These are phyloP conservation scores for Hippolais icterina DNA, from an alignment of 2,113 vertebrate genomes.

Conservation along the genomic window DNA sequence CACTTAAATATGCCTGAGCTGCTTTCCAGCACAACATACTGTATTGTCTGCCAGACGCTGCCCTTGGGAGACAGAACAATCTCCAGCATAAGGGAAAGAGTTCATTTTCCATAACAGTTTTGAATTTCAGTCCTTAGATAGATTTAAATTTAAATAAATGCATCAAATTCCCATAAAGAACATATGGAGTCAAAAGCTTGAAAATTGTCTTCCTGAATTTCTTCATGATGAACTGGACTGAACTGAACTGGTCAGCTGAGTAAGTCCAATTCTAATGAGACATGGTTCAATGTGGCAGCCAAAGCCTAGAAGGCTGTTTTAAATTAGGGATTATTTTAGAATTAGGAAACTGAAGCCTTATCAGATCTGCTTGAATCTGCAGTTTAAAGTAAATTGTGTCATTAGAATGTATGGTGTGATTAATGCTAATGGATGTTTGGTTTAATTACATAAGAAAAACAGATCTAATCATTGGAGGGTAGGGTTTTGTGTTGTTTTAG, in stretches of 20 bases:
- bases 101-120: neutral
- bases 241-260: neutral
- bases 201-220: neutral
- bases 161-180: neutral
- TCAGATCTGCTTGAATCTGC: conserved; percentile 5
- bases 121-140: neutral
- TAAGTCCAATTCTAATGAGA: neutral
- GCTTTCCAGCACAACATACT: neutral
- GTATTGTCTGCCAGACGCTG: neutral
- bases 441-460: conserved; percentile 43
- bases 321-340: neutral
- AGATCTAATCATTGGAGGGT: neutral
- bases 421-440: neutral
- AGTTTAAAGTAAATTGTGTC: conserved; percentile 40
- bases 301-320: neutral
- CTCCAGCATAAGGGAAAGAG: neutral
- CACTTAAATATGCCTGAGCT: neutral
- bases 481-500: neutral
- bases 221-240: neutral
- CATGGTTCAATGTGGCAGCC: neutral
- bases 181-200: neutral
- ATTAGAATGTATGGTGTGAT: neutral
- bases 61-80: neutral
- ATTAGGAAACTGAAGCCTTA: neutral
- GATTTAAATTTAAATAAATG: neutral